Percentiles rank a stretch among this genome's conserved stretches.
Conservation (phyloP, 2,888 invertebrate genomes). For the Drosophila histrio region DNA sequence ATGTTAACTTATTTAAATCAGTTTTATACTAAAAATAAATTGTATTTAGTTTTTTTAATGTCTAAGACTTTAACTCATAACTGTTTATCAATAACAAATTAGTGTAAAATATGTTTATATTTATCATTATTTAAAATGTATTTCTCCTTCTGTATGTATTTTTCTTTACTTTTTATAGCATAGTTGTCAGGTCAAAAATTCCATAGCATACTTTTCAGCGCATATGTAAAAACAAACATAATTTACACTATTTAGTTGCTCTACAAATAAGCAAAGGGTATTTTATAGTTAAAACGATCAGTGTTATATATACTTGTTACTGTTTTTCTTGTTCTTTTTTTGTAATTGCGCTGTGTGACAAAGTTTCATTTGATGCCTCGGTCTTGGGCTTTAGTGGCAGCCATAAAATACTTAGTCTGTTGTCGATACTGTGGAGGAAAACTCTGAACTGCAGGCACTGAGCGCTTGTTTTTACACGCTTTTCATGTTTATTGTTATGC, state of each 20-base stretch:
- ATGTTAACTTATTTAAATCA: too few species aligned
- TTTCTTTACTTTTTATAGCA: too few species aligned
- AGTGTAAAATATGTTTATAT: too few species aligned
- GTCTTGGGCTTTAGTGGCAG: slow-evolving; percentile 54
- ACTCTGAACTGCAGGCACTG: slow-evolving; percentile 28
- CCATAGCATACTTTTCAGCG: slow-evolving; percentile 2
- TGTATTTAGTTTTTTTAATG: too few species aligned
- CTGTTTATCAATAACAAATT: too few species aligned
- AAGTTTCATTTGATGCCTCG: slow-evolving; percentile 59
- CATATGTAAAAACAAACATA: neutral
- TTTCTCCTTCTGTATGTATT: too few species aligned
- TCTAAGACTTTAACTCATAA: too few species aligned
- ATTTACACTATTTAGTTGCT: neutral
- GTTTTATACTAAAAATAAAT: too few species aligned
- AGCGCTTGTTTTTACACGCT: slow-evolving; percentile 62
- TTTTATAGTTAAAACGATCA: neutral
- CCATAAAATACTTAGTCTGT: slow-evolving; percentile 65
- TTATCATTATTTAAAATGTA: too few species aligned
- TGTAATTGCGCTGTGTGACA: slow-evolving; percentile 65
- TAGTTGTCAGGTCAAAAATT: neutral
- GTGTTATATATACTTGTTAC: slow-evolving; percentile 1
- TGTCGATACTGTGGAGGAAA: slow-evolving; percentile 19
- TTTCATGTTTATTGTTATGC: slow-evolving; percentile 68
- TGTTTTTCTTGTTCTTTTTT: slow-evolving; percentile 25
- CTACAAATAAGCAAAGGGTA: neutral